phyloP scores from a whole-genome alignment of 2,888 invertebrate species.

The Drosophila nigricruria region DNA sequence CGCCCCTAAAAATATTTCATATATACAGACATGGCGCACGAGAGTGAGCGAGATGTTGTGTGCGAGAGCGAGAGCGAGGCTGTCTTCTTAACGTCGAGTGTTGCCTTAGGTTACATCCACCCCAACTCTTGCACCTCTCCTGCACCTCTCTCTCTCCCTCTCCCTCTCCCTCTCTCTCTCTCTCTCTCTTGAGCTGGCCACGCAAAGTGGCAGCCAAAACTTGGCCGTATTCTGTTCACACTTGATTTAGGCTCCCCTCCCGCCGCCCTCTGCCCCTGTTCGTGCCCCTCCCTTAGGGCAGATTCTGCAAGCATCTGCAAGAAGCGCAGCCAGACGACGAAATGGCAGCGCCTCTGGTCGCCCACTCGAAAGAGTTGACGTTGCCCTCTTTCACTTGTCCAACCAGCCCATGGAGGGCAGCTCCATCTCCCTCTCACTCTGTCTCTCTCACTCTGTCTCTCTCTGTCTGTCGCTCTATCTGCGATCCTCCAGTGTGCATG shows the following conservation, averaged over 20 bases:
- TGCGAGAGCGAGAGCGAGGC: constrained; percentile 16
- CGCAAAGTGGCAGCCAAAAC: constrained; percentile 67
- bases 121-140: constrained; percentile 2
- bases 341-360: constrained; percentile 79
- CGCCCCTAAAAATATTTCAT: constrained; percentile 84
- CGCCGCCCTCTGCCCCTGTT: background rate
- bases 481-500: constrained; percentile 32
- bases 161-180: background rate
- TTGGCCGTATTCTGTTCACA: constrained; percentile 76
- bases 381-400: constrained; percentile 71
- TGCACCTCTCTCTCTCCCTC: constrained; percentile 9
- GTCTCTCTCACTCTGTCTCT: background rate
- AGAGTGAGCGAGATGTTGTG: constrained; percentile 13
- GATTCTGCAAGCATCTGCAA: constrained; percentile 35
- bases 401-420: constrained; percentile 5
- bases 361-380: constrained; percentile 70
- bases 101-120: constrained; percentile 50
- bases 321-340: constrained; percentile 67
- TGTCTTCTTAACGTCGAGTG: constrained; percentile 29
- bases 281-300: constrained; percentile 3
- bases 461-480: background rate
- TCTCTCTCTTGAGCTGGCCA: constrained; percentile 21
- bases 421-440: background rate
- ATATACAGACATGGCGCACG: constrained; percentile 52
- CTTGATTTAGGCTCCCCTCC: constrained; percentile 56